Percentiles rank a stretch among this genome's conserved stretches.
These are phyloP conservation scores for Thryonomys swinderianus DNA, from an alignment of 2,113 vertebrate species.

Conservation along the genomic window DNA sequence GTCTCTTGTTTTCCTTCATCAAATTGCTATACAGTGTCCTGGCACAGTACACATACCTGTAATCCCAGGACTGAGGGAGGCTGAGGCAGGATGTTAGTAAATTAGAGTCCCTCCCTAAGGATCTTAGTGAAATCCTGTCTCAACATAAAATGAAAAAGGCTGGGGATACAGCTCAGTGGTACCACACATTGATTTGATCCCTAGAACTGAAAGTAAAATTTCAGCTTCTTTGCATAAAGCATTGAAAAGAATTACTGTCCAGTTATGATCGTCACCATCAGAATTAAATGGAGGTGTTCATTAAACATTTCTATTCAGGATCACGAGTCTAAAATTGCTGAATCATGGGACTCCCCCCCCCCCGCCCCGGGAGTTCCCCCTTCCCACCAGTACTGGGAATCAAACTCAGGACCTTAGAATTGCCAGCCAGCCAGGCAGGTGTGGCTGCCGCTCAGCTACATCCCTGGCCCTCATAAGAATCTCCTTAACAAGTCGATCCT, in stretches of 20 bases:
- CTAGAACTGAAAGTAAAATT: not conserved
- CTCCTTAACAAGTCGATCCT: not conserved
- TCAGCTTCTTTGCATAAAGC: not conserved
- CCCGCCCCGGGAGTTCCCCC: too few relatives aligned
- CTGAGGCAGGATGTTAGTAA: not conserved
- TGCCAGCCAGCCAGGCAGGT: too few relatives aligned
- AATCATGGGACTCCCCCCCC: not conserved
- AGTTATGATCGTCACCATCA: not conserved
- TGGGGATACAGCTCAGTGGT: not conserved
- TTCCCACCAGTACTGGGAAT: too few relatives aligned
- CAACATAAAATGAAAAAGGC: not conserved
- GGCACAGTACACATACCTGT: not conserved
- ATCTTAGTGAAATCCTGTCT: not conserved
- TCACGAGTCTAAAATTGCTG: not conserved
- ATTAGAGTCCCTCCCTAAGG: not conserved
- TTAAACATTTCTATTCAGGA: not conserved
- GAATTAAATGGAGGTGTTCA: not conserved
- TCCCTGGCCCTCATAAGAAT: too few relatives aligned
- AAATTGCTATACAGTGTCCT: not conserved
- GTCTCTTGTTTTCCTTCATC: not conserved
- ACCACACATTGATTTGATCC: not conserved
- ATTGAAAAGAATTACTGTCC: not conserved
- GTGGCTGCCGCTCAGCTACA: too few relatives aligned
- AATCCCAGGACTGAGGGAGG: not conserved
- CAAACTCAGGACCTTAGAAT: too few relatives aligned